Evolutionary conservation across 2,888 invertebrate species (phyloP), one percentile per base, ranked within the genome.

Genomic region (Rhogogaster chlorosoma): DNA sequence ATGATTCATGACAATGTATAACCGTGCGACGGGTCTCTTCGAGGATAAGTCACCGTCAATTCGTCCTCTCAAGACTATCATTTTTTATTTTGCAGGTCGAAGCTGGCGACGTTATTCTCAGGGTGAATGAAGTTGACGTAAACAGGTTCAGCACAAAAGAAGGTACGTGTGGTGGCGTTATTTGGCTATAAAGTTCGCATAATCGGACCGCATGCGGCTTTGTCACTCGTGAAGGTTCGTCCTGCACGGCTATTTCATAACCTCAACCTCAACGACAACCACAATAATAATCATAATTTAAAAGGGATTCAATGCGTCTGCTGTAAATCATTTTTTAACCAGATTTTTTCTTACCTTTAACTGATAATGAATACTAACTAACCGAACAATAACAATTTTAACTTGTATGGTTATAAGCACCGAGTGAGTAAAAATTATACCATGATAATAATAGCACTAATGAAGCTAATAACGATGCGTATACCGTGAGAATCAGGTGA

Each of bases 71-170:
- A 29, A 49, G 15, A 53, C 18, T 29, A 38, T 29, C 84, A 88
- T 86, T 87, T 90, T 89, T 90, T 90, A 92, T 91, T 87, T 96
- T 96, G 89, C 96, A 98, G 98, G 97, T 98, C 93, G 98, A 98
- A 95, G 97, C 98, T 92, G 98, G 98, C 91, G 98, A 98, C 95
- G 97, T 98, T 93, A 97, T 98, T 94, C 95, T 98, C 94, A 97
- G 97, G 96, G 97, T 98, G 93, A 98, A 98, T 95, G 98, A 97
- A 95, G 97, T 97, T 93, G 98, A 98, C 95, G 98, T 98, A 92
- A 97, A 97, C 95, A 96, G 97, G 94, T 97, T 97, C 94, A 97
- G 96, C 94, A 98, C 98, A 93, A 97, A 98, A 95, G 98, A 98
- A 96, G 98, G 98, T 97, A 95, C 95, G 94, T 42, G 61, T 18